A percentile compares a stretch with the other conserved stretches of the same genome.
These are phyloP conservation scores for Parotocinclus haroldoi DNA, from an alignment of 2,797 vertebrate genomes.

Conservation along the genomic window DNA sequence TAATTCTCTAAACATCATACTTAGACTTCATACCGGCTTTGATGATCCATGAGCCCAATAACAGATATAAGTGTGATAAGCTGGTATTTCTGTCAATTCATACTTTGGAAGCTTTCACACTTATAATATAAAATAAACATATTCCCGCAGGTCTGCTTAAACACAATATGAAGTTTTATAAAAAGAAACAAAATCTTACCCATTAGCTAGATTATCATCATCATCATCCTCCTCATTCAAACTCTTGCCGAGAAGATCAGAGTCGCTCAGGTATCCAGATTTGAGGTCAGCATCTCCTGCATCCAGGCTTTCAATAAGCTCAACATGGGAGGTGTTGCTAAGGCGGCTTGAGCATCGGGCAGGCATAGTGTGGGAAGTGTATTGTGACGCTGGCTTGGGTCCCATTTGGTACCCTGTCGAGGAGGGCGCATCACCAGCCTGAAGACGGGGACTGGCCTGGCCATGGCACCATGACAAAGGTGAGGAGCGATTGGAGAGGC, in stretches of 20 bases:
- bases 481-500: slow-evolving; percentile 94
- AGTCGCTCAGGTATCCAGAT: slow-evolving; percentile 94
- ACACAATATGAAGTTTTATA: too few relatives aligned
- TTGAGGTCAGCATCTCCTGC: slow-evolving; percentile 82
- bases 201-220: slow-evolving; percentile 90
- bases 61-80: too few relatives aligned
- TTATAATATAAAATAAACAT: too few relatives aligned
- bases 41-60: too few relatives aligned
- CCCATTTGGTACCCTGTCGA: slow-evolving; percentile 68
- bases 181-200: slow-evolving; percentile 70
- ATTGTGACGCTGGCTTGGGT: slow-evolving; percentile 62
- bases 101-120: too few relatives aligned
- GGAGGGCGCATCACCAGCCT: slow-evolving; percentile 91
- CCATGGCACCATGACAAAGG: slow-evolving; percentile 96
- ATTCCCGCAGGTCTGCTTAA: too few relatives aligned
- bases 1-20: too few relatives aligned
- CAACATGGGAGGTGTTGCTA: slow-evolving; percentile 86
- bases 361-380: slow-evolving; percentile 93
- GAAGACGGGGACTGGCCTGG: slow-evolving; percentile 92
- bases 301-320: slow-evolving; percentile 87
- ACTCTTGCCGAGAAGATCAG: slow-evolving; percentile 87
- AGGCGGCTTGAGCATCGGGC: slow-evolving; percentile 88
- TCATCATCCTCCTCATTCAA: slow-evolving; percentile 81
- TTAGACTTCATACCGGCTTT: too few relatives aligned
- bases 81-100: too few relatives aligned